Base-by-base conservation (phyloP, 2,113 vertebrate species). In the Passer montanus region DNA sequence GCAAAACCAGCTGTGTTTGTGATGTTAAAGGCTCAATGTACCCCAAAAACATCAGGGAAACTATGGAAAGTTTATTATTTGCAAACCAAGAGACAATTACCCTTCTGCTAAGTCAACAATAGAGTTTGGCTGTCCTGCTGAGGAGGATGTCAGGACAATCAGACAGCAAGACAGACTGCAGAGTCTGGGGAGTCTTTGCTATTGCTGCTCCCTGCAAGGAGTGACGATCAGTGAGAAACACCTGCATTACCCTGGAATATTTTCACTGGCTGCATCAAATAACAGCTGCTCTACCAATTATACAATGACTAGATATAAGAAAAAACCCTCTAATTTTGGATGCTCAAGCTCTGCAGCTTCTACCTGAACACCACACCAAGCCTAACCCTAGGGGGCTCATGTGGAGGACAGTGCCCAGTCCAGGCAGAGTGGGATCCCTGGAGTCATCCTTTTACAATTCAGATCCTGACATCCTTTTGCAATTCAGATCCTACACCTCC, bases 381-480 rank as follows among this genome's bases (percentile, higher is more conserved):
- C 8, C 11, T 41, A 55, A 47, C 4, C 7, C 10, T 70, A 20
- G 9, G 31, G 30, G 6, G 18, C 11, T 75, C 11, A 23, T 0
- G 0, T 53, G 33, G 37, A 72, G 10, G 39, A 52, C 15, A 23
- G 4, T 41, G 13, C n/a, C 21, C 4, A 7, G 33, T 28, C 23
- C 44, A 30, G 52, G 33, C 26, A 82, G 43, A 60, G 37, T 18
- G 53, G 26, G n/a, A 77, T 53, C 35, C 47, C 35, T 69, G 41
- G 63, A 69, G 26, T 13, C 10, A 74, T 31, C 10, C 7, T 47
- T 67, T 50, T 31, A 70, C 37, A 66, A 26, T 21, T 62, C 24
- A 68, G 15, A 72, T 72, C 35, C 44, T 13, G 39, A 13, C 50
- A 28, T 52, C 50, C 50, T 52, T 4, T 11, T 52, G 66, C 41